Evolutionary conservation across 2,113 vertebrate genomes (phyloP), one percentile per base, ranked within the genome.

Genomic region (Pelusios castaneus): DNA sequence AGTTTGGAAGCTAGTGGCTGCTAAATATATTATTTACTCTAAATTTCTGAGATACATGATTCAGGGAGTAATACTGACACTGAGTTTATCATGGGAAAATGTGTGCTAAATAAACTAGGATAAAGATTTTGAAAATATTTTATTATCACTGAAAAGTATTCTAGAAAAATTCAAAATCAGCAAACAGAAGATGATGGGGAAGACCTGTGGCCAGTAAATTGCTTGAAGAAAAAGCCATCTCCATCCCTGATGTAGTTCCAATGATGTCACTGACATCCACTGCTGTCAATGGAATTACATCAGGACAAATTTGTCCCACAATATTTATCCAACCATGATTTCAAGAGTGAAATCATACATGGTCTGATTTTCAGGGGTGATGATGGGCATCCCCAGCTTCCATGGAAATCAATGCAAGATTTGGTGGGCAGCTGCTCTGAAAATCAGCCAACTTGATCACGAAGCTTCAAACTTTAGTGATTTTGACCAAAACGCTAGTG

Each of bases 401-500:
- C 11, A 45, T 87, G 60, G 21, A 45, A 12, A 87, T 58, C 11
- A 10, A 63, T 0, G 8, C 11, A 21, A 41, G 78, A 82, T 1
- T 1, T 51, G 3, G 45, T 9, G 3, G 24, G 58, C 52, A 76
- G 8, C 31, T 41, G 67, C 82, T 41, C 31, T 80, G 43, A 27
- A 78, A 58, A 38, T 1, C 0, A 0, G 27, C 1, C 19, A 63
- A 4, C 25, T 41, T 14, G n/a, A 38, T 2, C 49, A 45, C 45
- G 83, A 88, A 31, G 8, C 27, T 34, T 10, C 55, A 85, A 54
- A 31, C 45, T 2, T 24, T 43, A 7, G 22, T 82, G 4, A 27
- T 9, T 3, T 3, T 79, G 19, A 31, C 75, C n/a, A 77, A 84
- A 88, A 12, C 27, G 12, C 45, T 2, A 51, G 38, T 31, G 25